Percentiles rank a stretch among this genome's conserved stretches.
These are phyloP conservation scores for Otis tarda DNA, from an alignment of 2,113 vertebrate species.

Conservation along the genomic window DNA sequence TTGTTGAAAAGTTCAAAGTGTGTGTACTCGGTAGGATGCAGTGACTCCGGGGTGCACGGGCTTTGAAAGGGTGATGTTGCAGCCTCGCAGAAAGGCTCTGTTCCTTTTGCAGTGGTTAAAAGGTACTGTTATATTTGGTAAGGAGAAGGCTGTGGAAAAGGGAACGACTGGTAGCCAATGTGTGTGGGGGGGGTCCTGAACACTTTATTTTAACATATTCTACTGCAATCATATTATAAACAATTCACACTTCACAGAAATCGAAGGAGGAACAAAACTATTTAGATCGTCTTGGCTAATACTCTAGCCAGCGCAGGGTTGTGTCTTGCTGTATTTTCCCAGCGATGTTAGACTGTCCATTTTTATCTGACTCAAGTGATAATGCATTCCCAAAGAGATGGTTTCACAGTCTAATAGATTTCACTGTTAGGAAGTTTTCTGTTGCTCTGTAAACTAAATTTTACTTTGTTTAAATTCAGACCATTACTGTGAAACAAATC, in stretches of 20 bases:
- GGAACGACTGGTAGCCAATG: not conserved
- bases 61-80: conserved; percentile 20
- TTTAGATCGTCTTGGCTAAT: not conserved
- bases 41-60: conserved; percentile 10
- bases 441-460: not conserved
- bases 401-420: not conserved
- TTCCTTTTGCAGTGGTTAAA: not conserved
- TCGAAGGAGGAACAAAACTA: not conserved
- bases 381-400: not conserved
- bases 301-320: not conserved
- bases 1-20: conserved; percentile 57
- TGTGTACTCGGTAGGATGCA: not conserved
- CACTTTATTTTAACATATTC: conserved; percentile 10
- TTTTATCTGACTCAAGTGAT: not conserved
- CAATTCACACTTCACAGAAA: not conserved
- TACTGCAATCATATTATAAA: not conserved
- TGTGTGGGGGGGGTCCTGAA: not conserved
- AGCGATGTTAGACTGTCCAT: not conserved
- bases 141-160: not conserved
- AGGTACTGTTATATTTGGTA: not conserved
- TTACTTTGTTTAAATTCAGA: not conserved
- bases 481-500: not conserved
- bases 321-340: not conserved
- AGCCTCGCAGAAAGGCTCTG: not conserved
- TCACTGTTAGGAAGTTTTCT: not conserved